Percentiles rank a stretch among this genome's conserved stretches.
Evolutionary conservation across 2,797 vertebrate species (phyloP).

Genomic region (Luscinia megarhynchos): DNA sequence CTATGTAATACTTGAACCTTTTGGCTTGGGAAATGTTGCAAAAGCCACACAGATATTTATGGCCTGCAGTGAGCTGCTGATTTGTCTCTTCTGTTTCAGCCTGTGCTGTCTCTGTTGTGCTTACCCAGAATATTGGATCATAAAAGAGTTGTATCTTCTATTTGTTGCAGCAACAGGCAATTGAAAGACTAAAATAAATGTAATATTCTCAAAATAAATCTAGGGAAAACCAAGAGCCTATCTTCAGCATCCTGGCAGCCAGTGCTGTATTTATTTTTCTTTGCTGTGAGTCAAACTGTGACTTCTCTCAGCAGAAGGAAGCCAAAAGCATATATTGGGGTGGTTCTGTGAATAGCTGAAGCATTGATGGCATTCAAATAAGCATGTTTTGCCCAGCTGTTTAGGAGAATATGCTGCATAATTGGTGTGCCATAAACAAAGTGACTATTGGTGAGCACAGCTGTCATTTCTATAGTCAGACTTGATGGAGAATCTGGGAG

Average conservation of each 20-base stretch:
- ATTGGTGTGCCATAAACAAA: conserved; percentile 9
- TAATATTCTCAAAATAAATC: conserved; percentile 28
- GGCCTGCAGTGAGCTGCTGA: not conserved
- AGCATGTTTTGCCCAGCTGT: not conserved
- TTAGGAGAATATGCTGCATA: not conserved
- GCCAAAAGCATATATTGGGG: not conserved
- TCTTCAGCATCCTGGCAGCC: conserved; percentile 21
- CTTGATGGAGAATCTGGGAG: not conserved
- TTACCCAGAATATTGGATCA: not conserved
- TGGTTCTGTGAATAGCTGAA: conserved; percentile 11
- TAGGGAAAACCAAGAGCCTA: not conserved
- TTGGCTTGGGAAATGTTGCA: not conserved
- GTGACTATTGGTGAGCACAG: not conserved
- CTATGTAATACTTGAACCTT: not conserved
- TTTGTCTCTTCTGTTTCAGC: not conserved
- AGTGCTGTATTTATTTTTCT: conserved; percentile 1
- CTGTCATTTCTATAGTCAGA: conserved; percentile 8
- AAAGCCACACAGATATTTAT: not conserved
- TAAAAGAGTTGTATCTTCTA: not conserved
- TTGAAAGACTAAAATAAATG: conserved; percentile 25
- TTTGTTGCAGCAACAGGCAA: not conserved
- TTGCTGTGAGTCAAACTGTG: conserved; percentile 1
- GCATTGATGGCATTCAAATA: not conserved
- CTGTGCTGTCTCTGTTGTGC: not conserved
- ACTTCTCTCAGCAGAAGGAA: conserved; percentile 6